These are phyloP conservation scores for Glomeris marginata DNA, from an alignment of 2,888 invertebrate genomes.

Conservation along the genomic window DNA sequence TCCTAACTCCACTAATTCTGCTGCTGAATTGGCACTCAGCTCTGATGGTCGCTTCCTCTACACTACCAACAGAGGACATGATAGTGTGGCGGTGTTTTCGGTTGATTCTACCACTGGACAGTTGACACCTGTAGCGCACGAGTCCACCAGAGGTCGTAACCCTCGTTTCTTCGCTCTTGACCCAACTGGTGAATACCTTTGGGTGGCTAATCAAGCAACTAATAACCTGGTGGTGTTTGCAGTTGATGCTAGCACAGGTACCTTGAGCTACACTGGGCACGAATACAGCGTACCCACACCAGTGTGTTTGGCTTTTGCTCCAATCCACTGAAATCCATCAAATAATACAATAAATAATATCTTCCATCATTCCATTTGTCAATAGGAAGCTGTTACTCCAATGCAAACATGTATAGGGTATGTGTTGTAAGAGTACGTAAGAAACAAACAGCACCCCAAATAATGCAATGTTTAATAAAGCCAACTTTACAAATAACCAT, in stretches of 20 bases:
- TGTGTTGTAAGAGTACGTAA: too few species aligned
- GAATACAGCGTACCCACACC: too few species aligned
- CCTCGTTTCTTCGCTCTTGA: background rate
- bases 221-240: background rate
- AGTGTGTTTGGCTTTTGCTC: too few species aligned
- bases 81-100: slow-evolving; percentile 1
- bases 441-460: too few species aligned
- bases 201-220: background rate
- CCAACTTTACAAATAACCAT: too few species aligned
- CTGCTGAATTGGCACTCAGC: background rate
- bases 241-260: background rate
- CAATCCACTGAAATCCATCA: too few species aligned
- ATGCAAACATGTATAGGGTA: too few species aligned
- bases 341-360: too few species aligned
- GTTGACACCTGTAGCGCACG: background rate
- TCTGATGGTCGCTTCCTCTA: background rate
- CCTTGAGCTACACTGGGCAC: too few species aligned
- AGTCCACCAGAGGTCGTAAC: background rate
- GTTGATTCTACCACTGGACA: background rate
- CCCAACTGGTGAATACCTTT: background rate
- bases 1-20: background rate
- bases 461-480: too few species aligned
- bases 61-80: slow-evolving; percentile 1
- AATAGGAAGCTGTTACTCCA: too few species aligned
- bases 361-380: too few species aligned